Evolutionary conservation across 2,888 invertebrate genomes (phyloP).

Genomic region (Ceratothoa steindachneri): DNA sequence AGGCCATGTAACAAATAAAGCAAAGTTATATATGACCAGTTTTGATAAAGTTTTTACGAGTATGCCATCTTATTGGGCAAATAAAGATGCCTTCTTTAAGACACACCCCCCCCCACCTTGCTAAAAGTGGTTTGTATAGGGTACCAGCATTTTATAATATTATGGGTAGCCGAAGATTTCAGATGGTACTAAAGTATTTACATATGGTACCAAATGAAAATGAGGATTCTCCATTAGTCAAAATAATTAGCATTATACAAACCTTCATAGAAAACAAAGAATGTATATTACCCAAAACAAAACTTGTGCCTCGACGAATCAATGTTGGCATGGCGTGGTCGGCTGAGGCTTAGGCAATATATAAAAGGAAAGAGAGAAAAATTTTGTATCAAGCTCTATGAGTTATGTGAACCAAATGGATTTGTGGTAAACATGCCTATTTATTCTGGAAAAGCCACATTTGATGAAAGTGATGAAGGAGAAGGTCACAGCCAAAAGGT

Average conservation of each 20-base stretch:
- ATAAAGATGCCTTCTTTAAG: not conserved
- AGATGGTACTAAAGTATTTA: not conserved
- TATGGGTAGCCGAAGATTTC: not conserved
- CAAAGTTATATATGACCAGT: no score
- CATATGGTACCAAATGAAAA: no score
- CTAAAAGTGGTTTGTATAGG: not conserved
- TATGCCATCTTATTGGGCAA: not conserved
- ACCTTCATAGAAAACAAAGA: not conserved
- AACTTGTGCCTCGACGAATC: not conserved
- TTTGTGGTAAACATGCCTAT: not conserved
- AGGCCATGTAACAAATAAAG: no score
- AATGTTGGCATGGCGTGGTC: not conserved
- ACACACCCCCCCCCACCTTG: not conserved
- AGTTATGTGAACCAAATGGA: not conserved
- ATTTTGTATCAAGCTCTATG: not conserved
- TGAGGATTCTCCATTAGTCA: not conserved
- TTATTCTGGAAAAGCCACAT: not conserved
- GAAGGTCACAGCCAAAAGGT: not conserved
- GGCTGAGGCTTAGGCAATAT: not conserved
- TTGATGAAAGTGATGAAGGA: not conserved
- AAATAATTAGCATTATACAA: not conserved
- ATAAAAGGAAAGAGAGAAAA: not conserved
- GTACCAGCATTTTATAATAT: not conserved
- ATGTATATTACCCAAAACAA: not conserved
- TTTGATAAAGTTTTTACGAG: not conserved